These are phyloP conservation scores for Cochlearius cochlearius DNA, from an alignment of 2,113 vertebrate genomes.

Conservation along the genomic window DNA sequence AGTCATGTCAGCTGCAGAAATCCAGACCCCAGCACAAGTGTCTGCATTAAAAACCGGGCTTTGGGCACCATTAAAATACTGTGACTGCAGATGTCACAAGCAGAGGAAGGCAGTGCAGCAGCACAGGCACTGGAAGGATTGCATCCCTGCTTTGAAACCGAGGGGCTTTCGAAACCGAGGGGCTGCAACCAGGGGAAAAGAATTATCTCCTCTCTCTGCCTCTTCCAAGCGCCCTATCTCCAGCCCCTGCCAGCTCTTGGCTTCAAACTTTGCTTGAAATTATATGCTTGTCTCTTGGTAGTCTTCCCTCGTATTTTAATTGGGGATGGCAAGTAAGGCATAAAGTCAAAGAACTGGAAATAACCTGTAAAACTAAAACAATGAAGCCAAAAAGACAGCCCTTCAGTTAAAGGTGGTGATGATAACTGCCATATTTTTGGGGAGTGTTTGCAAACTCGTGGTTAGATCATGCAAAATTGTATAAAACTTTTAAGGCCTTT, in stretches of 20 bases:
- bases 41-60: conserved; percentile 19
- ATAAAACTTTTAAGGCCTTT: background rate
- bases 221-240: background rate
- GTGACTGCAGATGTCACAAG: background rate
- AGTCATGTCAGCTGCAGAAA: conserved; percentile 21
- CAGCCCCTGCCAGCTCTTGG: background rate
- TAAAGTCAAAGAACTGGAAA: conserved; percentile 2
- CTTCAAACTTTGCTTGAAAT: background rate
- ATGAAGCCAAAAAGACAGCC: background rate
- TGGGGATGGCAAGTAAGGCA: background rate
- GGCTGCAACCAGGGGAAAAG: background rate
- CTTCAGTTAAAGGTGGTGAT: background rate
- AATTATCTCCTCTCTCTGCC: background rate
- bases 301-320: background rate
- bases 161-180: background rate
- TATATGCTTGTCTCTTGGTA: background rate
- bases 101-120: background rate
- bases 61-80: background rate
- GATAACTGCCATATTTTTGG: background rate
- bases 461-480: background rate
- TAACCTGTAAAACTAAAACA: background rate
- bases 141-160: background rate
- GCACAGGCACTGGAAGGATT: background rate
- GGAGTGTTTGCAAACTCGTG: background rate
- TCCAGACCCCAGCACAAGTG: conserved; percentile 15